Conservation (phyloP, 1,140 invertebrate genomes). For the Philotrypesis tridentata region DNA sequence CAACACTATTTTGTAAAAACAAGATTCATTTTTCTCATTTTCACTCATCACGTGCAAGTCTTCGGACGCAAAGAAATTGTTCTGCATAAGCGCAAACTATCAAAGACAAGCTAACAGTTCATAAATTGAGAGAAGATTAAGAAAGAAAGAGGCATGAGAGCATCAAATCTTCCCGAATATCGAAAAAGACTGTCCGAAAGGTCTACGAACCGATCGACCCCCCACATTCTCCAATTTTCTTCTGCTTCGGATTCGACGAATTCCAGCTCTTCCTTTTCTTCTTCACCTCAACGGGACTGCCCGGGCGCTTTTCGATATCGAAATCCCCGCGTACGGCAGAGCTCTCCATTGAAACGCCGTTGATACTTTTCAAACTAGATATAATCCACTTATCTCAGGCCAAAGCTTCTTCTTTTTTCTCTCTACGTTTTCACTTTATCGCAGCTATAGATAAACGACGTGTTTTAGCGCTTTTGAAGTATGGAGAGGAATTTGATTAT, state of each 20-base stretch:
- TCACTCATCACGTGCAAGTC: too few relatives aligned
- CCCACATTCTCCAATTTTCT: background rate
- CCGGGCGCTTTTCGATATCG: background rate
- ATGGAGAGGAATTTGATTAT: background rate
- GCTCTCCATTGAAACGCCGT: constrained; percentile 4
- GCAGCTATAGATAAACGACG: background rate
- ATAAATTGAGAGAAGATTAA: background rate
- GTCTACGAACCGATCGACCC: background rate
- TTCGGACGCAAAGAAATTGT: too few relatives aligned
- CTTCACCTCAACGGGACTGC: background rate
- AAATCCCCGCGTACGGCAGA: background rate
- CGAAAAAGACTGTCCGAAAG: background rate
- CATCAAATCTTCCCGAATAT: background rate
- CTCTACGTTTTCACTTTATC: background rate
- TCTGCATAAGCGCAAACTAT: background rate
- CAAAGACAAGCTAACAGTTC: background rate
- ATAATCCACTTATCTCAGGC: constrained; percentile 25
- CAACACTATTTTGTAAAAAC: too few relatives aligned
- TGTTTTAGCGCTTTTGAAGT: background rate
- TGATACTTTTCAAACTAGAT: constrained; percentile 21
- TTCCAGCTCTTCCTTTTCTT: background rate
- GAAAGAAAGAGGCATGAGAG: background rate
- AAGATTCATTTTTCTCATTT: too few relatives aligned
- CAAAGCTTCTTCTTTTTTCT: background rate
- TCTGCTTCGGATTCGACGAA: background rate